These are phyloP conservation scores for Chelonus insularis DNA, from an alignment of 1,140 invertebrate species.

Conservation along the genomic window DNA sequence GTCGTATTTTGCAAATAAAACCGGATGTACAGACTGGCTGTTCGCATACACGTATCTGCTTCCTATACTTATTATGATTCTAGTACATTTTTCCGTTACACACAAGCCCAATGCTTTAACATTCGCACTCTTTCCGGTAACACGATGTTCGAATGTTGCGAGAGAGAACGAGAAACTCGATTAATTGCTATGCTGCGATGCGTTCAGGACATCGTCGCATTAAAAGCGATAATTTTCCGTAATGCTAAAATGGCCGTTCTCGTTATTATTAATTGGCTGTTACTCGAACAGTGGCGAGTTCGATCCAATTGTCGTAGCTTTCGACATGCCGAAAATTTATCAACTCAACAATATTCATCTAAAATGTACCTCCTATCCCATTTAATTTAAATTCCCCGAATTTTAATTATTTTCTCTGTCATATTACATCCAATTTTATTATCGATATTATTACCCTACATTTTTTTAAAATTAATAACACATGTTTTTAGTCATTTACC, in stretches of 20 bases:
- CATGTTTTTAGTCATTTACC: conserved; percentile 2
- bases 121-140: conserved; percentile 16
- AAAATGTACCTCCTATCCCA: background rate
- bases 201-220: conserved; percentile 26
- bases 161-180: background rate
- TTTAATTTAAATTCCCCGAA: background rate
- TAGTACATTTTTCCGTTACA: background rate
- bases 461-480: conserved; percentile 1
- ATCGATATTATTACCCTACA: background rate
- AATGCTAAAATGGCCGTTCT: conserved; percentile 41
- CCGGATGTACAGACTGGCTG: conserved; percentile 3
- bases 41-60: background rate
- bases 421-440: background rate
- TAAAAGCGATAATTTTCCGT: conserved; percentile 49
- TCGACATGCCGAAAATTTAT: background rate
- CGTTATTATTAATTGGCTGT: conserved; percentile 50
- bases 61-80: background rate
- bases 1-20: conserved; percentile 39
- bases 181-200: conserved; percentile 21
- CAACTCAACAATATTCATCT: conserved; percentile 4
- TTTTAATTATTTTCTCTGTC: background rate
- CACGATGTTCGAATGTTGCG: conserved; percentile 17
- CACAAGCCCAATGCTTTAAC: background rate
- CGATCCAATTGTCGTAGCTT: background rate
- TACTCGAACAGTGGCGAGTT: conserved; percentile 1